A percentile compares a stretch with the other conserved stretches of the same genome.
phyloP scores from a whole-genome alignment of 2,797 vertebrate species.

The Ispidina lecontei region DNA sequence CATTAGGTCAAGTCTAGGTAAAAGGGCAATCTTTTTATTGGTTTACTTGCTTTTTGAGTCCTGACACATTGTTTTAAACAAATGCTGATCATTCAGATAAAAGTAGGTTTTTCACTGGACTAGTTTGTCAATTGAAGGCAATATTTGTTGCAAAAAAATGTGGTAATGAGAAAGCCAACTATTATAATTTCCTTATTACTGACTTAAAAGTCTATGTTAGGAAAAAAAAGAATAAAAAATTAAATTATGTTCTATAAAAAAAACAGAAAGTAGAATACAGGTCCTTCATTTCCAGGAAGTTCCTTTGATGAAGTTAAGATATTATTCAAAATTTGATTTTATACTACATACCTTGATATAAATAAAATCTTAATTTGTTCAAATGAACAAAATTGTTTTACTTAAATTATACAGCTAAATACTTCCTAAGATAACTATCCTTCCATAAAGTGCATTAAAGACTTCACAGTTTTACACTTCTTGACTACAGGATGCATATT shows the following conservation, averaged over 20 bases:
- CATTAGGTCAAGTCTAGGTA: not conserved
- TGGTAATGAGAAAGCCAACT: not conserved
- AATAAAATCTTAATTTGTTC: not conserved
- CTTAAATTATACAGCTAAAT: not conserved
- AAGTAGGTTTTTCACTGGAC: constrained; percentile 5
- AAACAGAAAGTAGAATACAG: not conserved
- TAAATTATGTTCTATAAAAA: not conserved
- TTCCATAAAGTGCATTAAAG: not conserved
- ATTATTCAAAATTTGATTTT: not conserved
- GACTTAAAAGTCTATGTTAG: not conserved
- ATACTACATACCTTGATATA: not conserved
- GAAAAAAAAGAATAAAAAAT: too few species aligned
- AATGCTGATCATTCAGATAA: constrained; percentile 46
- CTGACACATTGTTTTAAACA: constrained; percentile 30
- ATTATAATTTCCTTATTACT: not conserved
- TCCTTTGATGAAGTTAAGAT: not conserved
- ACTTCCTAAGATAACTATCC: not conserved
- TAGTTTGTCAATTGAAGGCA: not conserved
- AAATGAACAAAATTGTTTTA: not conserved
- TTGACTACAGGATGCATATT: not conserved
- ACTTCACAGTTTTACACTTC: not conserved
- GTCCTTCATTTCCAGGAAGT: not conserved
- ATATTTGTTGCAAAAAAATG: not conserved
- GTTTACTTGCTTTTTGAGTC: constrained; percentile 22
- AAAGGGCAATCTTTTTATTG: not conserved